Evolutionary conservation across 2,888 invertebrate species (phyloP).

Genomic region (Lasioglossum zephyrum): DNA sequence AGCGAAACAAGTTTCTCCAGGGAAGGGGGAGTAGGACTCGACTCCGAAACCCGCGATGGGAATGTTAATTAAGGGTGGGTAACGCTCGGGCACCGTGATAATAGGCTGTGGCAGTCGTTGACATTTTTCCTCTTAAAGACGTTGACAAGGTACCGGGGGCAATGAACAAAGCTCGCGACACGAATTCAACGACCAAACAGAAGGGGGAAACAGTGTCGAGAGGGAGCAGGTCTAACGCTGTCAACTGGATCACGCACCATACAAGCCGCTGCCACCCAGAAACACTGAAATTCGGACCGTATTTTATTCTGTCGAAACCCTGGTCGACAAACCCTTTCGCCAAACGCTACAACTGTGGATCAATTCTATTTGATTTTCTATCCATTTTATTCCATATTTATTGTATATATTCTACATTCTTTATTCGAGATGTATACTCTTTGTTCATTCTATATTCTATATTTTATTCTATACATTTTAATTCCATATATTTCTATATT

Average conservation of each 20-base stretch:
- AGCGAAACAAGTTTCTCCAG: constrained; percentile 9
- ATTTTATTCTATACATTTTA: neutral
- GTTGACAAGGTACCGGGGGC: constrained; percentile 26
- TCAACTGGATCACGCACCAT: constrained; percentile 3
- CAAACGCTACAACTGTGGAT: neutral
- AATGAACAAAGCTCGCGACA: constrained; percentile 21
- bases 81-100: constrained; percentile 25
- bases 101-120: constrained; percentile 26
- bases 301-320: neutral
- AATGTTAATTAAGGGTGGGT: constrained; percentile 35
- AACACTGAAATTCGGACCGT: neutral
- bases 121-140: constrained; percentile 36
- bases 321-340: neutral
- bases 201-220: constrained; percentile 27
- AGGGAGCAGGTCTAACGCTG: constrained; percentile 14
- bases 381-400: neutral
- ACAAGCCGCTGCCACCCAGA: neutral
- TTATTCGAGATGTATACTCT: neutral
- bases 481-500: too few relatives aligned
- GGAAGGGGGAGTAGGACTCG: neutral
- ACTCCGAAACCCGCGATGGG: constrained; percentile 15
- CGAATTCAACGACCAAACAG: constrained; percentile 22
- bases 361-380: neutral
- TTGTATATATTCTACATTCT: neutral
- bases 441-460: neutral